Evolutionary conservation across 1,140 invertebrate species (phyloP), one percentile per base, ranked within the genome.

Genomic region (Ceratina japonica): DNA sequence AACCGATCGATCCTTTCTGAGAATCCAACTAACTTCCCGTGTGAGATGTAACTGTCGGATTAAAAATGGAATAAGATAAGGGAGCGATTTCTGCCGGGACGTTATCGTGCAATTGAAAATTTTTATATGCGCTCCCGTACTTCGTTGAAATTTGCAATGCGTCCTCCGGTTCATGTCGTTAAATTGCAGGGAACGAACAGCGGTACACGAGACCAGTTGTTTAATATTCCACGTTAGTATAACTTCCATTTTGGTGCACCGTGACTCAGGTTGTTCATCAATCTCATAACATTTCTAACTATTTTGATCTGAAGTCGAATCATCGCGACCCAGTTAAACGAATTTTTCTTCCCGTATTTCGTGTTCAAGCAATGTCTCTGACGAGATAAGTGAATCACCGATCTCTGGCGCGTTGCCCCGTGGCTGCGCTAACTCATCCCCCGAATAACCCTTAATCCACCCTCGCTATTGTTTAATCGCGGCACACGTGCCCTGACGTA

Each of bases 101-200:
- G 56, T 61, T 18, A 13, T 49, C 16, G 20, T 22, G 1, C 3
- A 7, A 20, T 15, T 13, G 31, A 27, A 61, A 62, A 63, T 65
- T 37, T 78, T 78, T 64, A 72, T 81, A 79, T 71, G 61, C 59
- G 80, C 51, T 61, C 16, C n/a, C 22, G 24, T 13, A 44, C 37
- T 59, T 51, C 72, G 73, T 74, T 66, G 76, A 81, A 86, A 86
- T 84, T 71, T 62, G 18, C n/a, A 77, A 65, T 62, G 51, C 52
- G 59, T 66, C 59, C 61, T 59, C 12, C 37, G 51, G 61, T 65
- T 79, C 59, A 61, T 24, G 27, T 71, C 64, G 78, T 79, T 68
- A 79, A 79, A 79, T 75, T 79, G 63, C 49, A 66, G n/a, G 27
- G 78, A 79, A 75, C 77, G 61, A 3, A 13, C 76, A 72, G 64